These are phyloP conservation scores for Agelaius phoeniceus DNA, from an alignment of 2,113 vertebrate genomes.

Conservation along the genomic window DNA sequence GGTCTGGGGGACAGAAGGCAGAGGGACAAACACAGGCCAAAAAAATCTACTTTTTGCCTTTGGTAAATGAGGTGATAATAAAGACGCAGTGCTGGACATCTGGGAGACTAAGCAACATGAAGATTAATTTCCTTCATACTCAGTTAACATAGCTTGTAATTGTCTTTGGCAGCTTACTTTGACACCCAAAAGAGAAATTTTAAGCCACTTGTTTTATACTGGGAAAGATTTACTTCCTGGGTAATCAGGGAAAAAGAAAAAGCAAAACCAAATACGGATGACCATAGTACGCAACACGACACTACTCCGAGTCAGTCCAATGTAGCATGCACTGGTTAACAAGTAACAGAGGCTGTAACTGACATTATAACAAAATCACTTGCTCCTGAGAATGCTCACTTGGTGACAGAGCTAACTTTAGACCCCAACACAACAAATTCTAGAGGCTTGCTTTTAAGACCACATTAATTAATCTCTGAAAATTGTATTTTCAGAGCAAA, in stretches of 20 bases:
- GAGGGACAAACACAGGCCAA: not conserved
- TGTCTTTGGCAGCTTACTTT: not conserved
- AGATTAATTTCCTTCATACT: not conserved
- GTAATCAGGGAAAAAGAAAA: not conserved
- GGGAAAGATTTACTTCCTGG: not conserved
- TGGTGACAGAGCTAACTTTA: not conserved
- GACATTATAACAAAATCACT: not conserved
- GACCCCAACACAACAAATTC: not conserved
- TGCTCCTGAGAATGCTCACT: not conserved
- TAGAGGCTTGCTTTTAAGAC: not conserved
- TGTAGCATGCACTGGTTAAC: not conserved
- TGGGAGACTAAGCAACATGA: not conserved
- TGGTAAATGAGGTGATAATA: not conserved
- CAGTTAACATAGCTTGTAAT: not conserved
- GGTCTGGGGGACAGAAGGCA: not conserved
- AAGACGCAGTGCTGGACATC: not conserved
- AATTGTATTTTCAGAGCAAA: not conserved
- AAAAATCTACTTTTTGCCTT: not conserved
- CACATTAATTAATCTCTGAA: not conserved
- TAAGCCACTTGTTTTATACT: not conserved
- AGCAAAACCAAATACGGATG: not conserved
- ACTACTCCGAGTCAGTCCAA: not conserved
- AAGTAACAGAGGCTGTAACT: slow-evolving; percentile 9
- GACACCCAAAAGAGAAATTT: not conserved
- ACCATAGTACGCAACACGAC: fast-evolving